Evolutionary conservation across 2,888 invertebrate genomes (phyloP).

Genomic region (Ashinkailepas kermadecensis): DNA sequence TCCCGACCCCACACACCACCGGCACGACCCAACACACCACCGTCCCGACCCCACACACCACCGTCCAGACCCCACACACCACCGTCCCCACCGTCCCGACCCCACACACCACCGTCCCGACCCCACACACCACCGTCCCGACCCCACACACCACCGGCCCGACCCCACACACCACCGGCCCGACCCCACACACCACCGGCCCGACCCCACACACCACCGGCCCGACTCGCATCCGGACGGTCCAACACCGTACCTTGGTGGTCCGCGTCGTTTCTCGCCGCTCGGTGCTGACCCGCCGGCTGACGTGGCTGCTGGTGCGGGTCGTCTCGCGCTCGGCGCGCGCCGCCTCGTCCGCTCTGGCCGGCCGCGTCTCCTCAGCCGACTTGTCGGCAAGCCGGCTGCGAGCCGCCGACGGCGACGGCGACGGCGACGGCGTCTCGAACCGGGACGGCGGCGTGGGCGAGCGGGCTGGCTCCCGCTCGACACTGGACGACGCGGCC

Average conservation of each 20-base stretch:
- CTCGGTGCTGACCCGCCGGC: background rate
- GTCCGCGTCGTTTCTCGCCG: background rate
- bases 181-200: too few relatives aligned
- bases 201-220: too few relatives aligned
- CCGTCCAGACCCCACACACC: background rate
- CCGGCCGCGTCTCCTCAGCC: background rate
- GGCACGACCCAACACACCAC: too few relatives aligned
- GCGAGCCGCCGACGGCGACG: background rate
- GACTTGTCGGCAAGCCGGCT: background rate
- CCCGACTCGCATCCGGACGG: too few relatives aligned
- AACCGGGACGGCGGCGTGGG: constrained; percentile 33
- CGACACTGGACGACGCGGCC: background rate
- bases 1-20: too few relatives aligned
- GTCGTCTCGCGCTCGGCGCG: background rate
- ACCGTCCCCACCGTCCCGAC: background rate
- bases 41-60: too few relatives aligned
- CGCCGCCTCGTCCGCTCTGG: background rate
- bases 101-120: background rate
- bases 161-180: too few relatives aligned
- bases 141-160: too few relatives aligned
- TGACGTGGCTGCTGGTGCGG: background rate
- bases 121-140: too few relatives aligned
- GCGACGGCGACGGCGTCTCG: constrained; percentile 30
- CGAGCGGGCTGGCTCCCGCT: constrained; percentile 15
- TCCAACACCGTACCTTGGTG: background rate